These are phyloP conservation scores for Trachops cirrhosus DNA, from an alignment of 2,797 vertebrate species.

Conservation along the genomic window DNA sequence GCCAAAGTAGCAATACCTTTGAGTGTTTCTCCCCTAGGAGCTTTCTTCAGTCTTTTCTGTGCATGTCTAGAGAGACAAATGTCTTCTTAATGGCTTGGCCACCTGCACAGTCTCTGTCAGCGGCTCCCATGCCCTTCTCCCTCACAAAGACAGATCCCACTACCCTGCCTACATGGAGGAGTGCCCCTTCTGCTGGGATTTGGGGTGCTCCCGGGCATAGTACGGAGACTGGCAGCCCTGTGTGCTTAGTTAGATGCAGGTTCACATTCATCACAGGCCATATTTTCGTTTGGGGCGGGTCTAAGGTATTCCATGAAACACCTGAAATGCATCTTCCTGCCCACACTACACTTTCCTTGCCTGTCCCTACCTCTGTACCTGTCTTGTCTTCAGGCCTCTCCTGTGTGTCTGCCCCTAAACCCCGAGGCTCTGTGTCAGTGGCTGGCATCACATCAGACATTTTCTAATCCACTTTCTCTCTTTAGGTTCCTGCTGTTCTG, in stretches of 20 bases:
- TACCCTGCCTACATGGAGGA: background rate
- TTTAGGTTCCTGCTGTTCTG: background rate
- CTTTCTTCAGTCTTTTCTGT: constrained; percentile 26
- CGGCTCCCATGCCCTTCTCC: background rate
- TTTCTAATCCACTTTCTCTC: background rate
- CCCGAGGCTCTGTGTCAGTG: background rate
- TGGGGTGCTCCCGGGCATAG: background rate
- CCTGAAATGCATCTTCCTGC: background rate
- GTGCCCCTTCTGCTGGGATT: background rate
- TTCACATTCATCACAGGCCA: background rate
- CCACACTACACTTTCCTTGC: background rate
- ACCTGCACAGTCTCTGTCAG: background rate
- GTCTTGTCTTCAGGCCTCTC: background rate
- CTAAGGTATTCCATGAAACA: background rate
- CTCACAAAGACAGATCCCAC: background rate
- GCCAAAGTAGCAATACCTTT: background rate
- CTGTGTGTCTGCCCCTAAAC: background rate
- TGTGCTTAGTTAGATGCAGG: background rate
- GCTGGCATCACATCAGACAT: background rate
- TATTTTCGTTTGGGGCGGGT: no score
- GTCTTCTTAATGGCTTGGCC: background rate
- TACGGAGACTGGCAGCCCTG: rapidly evolving
- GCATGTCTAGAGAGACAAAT: constrained; percentile 48
- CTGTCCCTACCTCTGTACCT: background rate
- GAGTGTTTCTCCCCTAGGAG: constrained; percentile 11